These are phyloP conservation scores for Heliconius eleuchia DNA, from an alignment of 1,140 invertebrate genomes.

Conservation along the genomic window DNA sequence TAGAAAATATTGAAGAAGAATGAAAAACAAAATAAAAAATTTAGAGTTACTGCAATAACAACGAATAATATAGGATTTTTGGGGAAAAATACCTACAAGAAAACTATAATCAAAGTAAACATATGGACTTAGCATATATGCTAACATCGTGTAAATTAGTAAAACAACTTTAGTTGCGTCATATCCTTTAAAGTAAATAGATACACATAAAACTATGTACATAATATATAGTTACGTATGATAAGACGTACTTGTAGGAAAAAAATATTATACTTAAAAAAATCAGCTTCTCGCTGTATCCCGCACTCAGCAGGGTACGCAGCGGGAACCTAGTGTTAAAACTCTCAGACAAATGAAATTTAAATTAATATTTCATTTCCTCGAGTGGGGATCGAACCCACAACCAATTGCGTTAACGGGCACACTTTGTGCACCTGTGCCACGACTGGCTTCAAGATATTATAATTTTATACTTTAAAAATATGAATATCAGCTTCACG, in stretches of 20 bases:
- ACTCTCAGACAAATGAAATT: too few relatives aligned
- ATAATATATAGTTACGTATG: background rate
- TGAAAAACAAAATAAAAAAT: too few relatives aligned
- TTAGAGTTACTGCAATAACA: background rate
- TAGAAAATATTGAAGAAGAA: background rate
- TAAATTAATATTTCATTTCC: too few relatives aligned
- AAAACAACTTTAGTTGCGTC: constrained; percentile 10
- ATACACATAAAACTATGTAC: background rate
- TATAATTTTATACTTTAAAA: background rate
- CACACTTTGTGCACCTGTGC: too few relatives aligned
- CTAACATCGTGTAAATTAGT: background rate
- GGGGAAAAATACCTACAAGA: background rate
- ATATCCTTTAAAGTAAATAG: background rate
- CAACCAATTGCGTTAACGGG: too few relatives aligned
- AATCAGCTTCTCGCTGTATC: background rate
- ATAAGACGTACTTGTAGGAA: background rate
- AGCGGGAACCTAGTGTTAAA: too few relatives aligned
- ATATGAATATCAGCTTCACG: too few relatives aligned
- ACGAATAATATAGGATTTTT: background rate
- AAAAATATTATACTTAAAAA: background rate
- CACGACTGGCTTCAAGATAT: too few relatives aligned
- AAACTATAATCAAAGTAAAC: background rate
- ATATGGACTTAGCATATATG: background rate
- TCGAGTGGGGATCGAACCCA: too few relatives aligned
- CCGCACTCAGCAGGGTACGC: too few relatives aligned